A percentile compares a stretch with the other conserved stretches of the same genome.
Evolutionary conservation across 2,888 invertebrate species (phyloP).

Genomic region (Craniophora ligustri): DNA sequence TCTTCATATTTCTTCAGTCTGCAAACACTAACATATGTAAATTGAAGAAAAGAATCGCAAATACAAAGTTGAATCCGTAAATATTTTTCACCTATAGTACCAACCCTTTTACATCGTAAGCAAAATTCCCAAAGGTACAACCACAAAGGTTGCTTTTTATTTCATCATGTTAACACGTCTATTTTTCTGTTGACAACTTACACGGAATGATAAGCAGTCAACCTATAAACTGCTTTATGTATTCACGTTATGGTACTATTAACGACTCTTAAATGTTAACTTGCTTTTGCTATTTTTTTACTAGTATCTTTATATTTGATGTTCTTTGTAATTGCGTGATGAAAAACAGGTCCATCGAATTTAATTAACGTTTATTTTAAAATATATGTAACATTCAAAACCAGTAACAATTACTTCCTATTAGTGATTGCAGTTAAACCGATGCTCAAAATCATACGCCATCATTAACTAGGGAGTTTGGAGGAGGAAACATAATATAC

Average conservation of each 20-base stretch:
- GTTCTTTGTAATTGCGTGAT: no score
- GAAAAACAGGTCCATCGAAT: no score
- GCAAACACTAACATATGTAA: conserved; percentile 6
- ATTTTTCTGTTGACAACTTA: conserved; percentile 5
- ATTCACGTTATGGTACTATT: background rate
- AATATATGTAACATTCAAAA: background rate
- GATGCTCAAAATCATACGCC: no score
- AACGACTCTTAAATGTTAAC: background rate
- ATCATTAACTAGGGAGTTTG: no score
- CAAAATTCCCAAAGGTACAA: conserved; percentile 27
- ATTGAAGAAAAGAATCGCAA: conserved; percentile 11
- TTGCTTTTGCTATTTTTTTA: background rate
- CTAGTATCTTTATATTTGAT: background rate
- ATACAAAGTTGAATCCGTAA: conserved; percentile 21
- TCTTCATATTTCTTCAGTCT: background rate
- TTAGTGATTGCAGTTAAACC: no score
- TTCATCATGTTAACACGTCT: conserved; percentile 6
- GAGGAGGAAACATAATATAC: no score
- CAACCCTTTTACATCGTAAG: conserved; percentile 20
- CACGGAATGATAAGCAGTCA: background rate
- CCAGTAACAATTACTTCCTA: background rate
- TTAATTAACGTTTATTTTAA: no score
- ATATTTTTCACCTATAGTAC: conserved; percentile 19
- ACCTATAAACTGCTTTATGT: background rate
- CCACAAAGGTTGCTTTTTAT: conserved; percentile 32